Conservation (phyloP, 2,113 vertebrate species). For the Sylvia atricapilla region DNA sequence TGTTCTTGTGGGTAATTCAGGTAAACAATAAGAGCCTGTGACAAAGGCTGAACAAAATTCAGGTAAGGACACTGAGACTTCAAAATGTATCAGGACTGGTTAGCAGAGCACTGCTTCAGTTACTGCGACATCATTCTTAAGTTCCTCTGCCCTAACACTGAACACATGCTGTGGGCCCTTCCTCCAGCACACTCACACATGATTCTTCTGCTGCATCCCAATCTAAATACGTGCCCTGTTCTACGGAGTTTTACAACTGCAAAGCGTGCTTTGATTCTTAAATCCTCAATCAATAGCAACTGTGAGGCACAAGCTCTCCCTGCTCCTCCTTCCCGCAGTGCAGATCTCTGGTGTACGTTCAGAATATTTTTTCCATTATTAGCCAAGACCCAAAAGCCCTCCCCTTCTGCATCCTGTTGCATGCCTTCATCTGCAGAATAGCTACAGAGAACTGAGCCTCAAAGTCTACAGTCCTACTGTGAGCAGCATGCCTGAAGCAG, state of each 20-base stretch:
- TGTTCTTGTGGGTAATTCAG: neutral
- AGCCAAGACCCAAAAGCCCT: neutral
- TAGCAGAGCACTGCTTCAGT: neutral
- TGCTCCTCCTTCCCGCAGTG: neutral
- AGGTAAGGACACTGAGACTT: neutral
- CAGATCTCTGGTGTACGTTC: neutral
- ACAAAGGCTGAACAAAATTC: neutral
- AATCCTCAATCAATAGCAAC: neutral
- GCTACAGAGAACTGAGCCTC: neutral
- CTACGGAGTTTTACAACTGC: neutral
- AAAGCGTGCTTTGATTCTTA: neutral
- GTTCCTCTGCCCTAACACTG: neutral
- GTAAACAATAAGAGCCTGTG: neutral
- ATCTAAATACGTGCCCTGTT: neutral
- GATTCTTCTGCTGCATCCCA: neutral
- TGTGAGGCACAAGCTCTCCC: neutral
- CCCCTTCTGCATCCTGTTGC: neutral
- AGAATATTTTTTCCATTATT: neutral
- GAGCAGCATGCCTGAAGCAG: neutral
- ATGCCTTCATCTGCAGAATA: neutral
- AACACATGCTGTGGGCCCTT: fast-evolving
- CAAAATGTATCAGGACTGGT: neutral
- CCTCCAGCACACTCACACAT: neutral
- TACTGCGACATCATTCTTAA: neutral
- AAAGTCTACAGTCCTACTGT: neutral